phyloP scores from a whole-genome alignment of 2,113 vertebrate species.

The Lophochroa leadbeateri region DNA sequence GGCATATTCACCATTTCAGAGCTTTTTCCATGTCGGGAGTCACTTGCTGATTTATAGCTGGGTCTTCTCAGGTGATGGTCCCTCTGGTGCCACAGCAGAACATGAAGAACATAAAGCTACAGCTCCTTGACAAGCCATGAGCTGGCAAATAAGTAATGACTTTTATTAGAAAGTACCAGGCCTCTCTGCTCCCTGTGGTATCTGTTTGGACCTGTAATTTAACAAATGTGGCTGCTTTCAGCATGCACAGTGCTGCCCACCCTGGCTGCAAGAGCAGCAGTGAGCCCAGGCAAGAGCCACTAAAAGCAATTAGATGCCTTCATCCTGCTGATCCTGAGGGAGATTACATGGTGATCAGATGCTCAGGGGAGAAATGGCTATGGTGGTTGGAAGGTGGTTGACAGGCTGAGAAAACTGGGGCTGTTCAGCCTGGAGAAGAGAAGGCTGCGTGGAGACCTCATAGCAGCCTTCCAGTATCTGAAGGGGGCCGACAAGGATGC shows the following conservation, averaged over 20 bases:
- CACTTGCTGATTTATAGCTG: background rate
- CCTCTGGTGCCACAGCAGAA: background rate
- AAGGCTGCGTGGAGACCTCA: no score
- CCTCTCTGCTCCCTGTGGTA: background rate
- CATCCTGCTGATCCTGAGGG: background rate
- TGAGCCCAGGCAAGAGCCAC: fast-evolving
- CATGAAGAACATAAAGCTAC: background rate
- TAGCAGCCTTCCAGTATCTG: no score
- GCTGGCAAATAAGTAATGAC: background rate
- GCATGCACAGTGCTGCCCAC: background rate
- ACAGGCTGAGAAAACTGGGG: background rate
- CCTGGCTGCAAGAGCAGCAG: background rate
- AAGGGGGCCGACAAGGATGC: no score
- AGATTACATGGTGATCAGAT: no score
- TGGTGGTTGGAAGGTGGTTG: no score
- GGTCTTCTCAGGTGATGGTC: background rate
- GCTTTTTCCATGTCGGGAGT: fast-evolving
- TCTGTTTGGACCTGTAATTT: background rate
- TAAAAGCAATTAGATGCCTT: background rate
- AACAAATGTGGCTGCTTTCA: background rate
- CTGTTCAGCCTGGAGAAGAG: background rate
- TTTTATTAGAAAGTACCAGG: background rate
- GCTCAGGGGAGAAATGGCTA: no score
- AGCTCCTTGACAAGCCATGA: background rate
- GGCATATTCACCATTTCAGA: background rate